phyloP scores from a whole-genome alignment of 2,888 invertebrate genomes.

The Eupeodes latifasciatus region DNA sequence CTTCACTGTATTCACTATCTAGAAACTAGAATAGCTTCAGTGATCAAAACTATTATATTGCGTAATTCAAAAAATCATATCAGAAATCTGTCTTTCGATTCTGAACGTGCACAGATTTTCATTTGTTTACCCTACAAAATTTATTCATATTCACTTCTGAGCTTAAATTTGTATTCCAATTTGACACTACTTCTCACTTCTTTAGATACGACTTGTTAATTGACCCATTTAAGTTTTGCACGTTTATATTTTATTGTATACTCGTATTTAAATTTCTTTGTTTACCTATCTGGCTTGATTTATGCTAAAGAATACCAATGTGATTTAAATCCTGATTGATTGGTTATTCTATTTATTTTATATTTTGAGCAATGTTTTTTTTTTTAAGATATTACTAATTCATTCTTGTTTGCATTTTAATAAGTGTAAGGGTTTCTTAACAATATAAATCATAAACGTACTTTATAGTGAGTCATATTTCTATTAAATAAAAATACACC shows the following conservation, averaged over 20 bases:
- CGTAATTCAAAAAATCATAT: background rate
- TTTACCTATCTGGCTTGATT: conserved; percentile 34
- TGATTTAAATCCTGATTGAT: conserved; percentile 26
- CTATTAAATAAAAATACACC: too few relatives aligned
- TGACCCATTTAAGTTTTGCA: conserved; percentile 64
- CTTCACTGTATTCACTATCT: too few relatives aligned
- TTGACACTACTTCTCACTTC: conserved; percentile 32
- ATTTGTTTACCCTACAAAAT: conserved; percentile 26
- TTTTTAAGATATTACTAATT: background rate
- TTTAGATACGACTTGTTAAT: conserved; percentile 50
- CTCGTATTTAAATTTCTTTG: conserved; percentile 16
- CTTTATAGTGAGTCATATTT: background rate
- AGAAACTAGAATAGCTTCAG: too few relatives aligned
- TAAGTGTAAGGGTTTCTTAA: conserved; percentile 4
- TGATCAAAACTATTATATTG: background rate
- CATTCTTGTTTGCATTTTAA: background rate
- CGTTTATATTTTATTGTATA: conserved; percentile 7
- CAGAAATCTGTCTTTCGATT: background rate
- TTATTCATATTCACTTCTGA: conserved; percentile 32
- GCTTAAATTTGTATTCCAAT: conserved; percentile 46
- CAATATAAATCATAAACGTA: conserved; percentile 39
- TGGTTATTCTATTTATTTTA: background rate
- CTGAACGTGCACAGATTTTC: background rate
- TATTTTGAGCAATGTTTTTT: background rate
- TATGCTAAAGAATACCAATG: conserved; percentile 38